Evolutionary conservation across 2,888 invertebrate species (phyloP), one percentile per base, ranked within the genome.

Genomic region (Drosophila infuscata): DNA sequence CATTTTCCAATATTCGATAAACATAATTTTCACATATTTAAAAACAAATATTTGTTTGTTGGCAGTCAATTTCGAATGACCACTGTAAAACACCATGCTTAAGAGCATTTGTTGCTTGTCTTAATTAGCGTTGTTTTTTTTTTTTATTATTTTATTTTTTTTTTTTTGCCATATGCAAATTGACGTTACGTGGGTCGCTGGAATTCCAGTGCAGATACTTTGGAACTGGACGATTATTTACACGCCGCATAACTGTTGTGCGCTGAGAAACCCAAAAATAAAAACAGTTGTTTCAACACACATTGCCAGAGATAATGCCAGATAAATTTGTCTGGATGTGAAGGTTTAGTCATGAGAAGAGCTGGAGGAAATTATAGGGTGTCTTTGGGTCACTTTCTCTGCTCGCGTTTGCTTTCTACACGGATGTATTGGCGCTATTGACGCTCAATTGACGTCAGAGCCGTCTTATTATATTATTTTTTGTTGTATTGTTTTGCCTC

Each of bases 201-300:
- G 78, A 88, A 86, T 84, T 78, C 58, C 81, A 81, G 64, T 36
- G 69, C 67, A 53, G 64, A 59, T 51, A 36, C 56, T 57, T 51
- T 35, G 43, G 25, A 43, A 32, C 9, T 30, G 32, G 57, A 30
- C 41, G 41, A 25, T 43, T 74, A 56, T 81, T 72, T 66, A 53
- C 66, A 65, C 49, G 59, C 38, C 78, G 59, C 81, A 83, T 75
- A 52, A 56, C 52, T 82, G 5, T n/a, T 29, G 52, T 52, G 48
- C 35, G 52, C 32, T 56, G 52, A 58, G 62, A 65, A 76, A 68
- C 57, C 63, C 60, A 25, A 46, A 25, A 8, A 15, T 12, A 46
- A 43, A 41, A 73, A 75, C 84, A 84, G 79, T 81, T 84, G 84
- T 84, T 86, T 88, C 81, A 89, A 85, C 72, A 89, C 15, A 53